Base-by-base conservation (phyloP, 2,888 invertebrate genomes). In the Holacanthella duospinosa region DNA sequence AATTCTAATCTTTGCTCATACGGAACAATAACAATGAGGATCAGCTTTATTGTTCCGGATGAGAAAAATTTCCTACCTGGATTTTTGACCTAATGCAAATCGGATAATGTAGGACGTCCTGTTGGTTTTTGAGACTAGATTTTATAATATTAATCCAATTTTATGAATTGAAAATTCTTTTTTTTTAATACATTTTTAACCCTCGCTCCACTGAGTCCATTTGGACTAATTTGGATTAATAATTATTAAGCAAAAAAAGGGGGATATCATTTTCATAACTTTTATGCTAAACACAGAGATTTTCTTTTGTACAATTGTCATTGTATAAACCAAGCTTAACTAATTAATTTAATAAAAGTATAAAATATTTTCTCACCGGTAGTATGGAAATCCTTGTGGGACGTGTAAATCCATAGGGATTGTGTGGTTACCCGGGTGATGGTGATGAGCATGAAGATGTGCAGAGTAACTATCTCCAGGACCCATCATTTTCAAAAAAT, bases 371-470 rank as follows among this genome's bases (percentile, higher is more conserved):
- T 36, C 84, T 81, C 76, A 91, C 90, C 90, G 86, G 81, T 92
- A 92, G 80, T 91, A 92, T 65, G 90, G 89, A 78, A 91, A 91
- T 74, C 88, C 89, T 78, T 91, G 92, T 59, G 91, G 88, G 78
- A 92, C 90, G 79, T 92, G 92, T 74, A 92, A 83, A 78, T 92
- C 92, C 90, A 92, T 91, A 60, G 91, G 90, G 85, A 88, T 85
- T 63, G 80, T 75, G 64, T 78, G 77, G 69, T 68, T 65, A 62
- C 79, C 76, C 62, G 78, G 77, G 68, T 70, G 67, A 63, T 71
- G 71, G n/a, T n/a, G n/a, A 59, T 77, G 77, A 60, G 74, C 63
- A 75, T 76, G 74, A 82, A 80, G 25, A 79, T 79, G 73, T 83
- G 84, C 72, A 82, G 83, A 76, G 61, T 73, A 73, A 6, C 70